phyloP scores from a whole-genome alignment of 2,113 vertebrate species.

The Daubentonia madagascariensis region DNA sequence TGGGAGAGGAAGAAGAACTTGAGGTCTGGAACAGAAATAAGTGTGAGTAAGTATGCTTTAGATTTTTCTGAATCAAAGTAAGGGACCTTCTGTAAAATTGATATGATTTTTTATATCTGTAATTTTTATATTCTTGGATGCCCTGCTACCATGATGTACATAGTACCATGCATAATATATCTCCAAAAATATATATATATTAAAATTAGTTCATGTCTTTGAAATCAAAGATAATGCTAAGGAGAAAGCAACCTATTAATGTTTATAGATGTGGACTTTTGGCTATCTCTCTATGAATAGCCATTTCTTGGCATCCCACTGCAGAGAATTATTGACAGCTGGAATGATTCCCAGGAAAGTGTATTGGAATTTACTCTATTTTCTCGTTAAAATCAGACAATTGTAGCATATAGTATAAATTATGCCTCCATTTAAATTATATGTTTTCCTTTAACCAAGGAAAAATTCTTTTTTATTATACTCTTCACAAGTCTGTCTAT shows the following conservation, averaged over 20 bases:
- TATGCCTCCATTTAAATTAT: conserved; percentile 66
- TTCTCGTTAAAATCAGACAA: conserved; percentile 76
- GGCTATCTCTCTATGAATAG: conserved; percentile 46
- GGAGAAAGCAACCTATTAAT: conserved; percentile 22
- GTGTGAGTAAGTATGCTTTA: neutral
- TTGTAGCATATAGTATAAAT: conserved; percentile 72
- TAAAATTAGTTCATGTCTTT: conserved; percentile 16
- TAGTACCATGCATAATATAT: neutral
- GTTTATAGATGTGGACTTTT: conserved; percentile 29
- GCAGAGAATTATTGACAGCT: conserved; percentile 22
- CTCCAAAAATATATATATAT: neutral
- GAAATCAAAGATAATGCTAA: conserved; percentile 40
- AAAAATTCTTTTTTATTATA: conserved; percentile 69
- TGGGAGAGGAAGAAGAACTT: neutral
- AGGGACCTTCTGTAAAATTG: neutral
- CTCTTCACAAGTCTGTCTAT: conserved; percentile 67
- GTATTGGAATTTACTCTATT: conserved; percentile 75
- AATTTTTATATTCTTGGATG: neutral
- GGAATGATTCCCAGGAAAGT: conserved; percentile 74
- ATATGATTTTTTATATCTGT: neutral
- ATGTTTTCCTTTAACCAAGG: conserved; percentile 76
- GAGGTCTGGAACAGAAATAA: neutral
- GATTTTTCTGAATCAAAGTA: conserved; percentile 5
- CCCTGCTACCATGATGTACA: neutral
- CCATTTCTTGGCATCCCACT: conserved; percentile 68